Percentiles rank a stretch among this genome's conserved stretches.
phyloP scores from a whole-genome alignment of 2,888 invertebrate genomes.

The Amitus sp. region DNA sequence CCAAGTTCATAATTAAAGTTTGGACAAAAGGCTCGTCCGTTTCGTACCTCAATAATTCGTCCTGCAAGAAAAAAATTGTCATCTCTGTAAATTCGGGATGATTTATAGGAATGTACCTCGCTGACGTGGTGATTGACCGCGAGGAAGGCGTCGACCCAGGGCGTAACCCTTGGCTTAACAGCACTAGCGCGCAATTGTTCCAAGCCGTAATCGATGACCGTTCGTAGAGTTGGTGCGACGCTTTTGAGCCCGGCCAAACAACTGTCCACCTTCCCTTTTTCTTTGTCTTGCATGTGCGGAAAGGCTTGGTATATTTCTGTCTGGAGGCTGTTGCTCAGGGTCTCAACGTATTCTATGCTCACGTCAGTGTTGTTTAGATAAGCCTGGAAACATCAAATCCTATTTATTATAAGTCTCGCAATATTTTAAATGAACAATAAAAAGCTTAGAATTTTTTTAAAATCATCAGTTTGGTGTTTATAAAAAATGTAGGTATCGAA shows the following conservation, averaged over 20 bases:
- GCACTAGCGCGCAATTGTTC: conserved; percentile 82
- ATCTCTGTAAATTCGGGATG: not conserved
- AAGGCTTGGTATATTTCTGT: conserved; percentile 75
- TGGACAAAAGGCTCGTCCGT: conserved; percentile 90
- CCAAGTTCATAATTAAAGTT: conserved; percentile 80
- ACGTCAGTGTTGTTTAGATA: conserved; percentile 92
- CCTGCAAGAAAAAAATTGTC: conserved; percentile 66
- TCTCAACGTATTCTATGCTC: conserved; percentile 90
- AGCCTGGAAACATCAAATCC: too few relatives aligned
- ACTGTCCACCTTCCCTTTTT: conserved; percentile 78
- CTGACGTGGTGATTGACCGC: conserved; percentile 80
- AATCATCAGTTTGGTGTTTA: too few relatives aligned
- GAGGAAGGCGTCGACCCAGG: conserved; percentile 85
- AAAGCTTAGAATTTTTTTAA: too few relatives aligned
- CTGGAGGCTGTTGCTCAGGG: conserved; percentile 81
- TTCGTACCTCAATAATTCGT: conserved; percentile 84
- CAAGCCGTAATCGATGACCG: conserved; percentile 82
- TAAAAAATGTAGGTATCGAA: too few relatives aligned
- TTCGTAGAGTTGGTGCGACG: conserved; percentile 71
- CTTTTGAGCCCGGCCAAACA: conserved; percentile 72
- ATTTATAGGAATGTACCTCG: conserved; percentile 70
- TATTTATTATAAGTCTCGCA: too few relatives aligned
- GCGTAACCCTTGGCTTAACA: conserved; percentile 85
- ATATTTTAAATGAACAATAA: too few relatives aligned
- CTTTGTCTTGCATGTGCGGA: conserved; percentile 71